phyloP scores from a whole-genome alignment of 2,113 vertebrate species.

The Eclectus roratus region DNA sequence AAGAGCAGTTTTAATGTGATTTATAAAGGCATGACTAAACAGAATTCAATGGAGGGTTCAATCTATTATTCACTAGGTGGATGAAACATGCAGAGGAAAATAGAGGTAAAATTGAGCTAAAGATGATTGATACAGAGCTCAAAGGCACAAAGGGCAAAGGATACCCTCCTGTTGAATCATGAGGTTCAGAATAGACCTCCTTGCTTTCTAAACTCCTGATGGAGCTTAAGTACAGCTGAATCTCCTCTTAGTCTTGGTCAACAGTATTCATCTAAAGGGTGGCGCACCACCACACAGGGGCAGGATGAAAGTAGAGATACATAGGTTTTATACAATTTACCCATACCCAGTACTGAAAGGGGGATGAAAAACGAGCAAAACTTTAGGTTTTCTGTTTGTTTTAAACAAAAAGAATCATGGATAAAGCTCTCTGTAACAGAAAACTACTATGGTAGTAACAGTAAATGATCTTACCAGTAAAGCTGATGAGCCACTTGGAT shows the following conservation, averaged over 20 bases:
- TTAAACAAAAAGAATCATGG: not conserved
- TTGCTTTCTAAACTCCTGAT: not conserved
- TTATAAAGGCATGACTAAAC: not conserved
- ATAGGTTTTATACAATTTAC: not conserved
- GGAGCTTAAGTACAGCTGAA: not conserved
- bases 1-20: not conserved
- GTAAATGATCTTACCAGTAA: slow-evolving; percentile 78
- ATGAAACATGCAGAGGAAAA: not conserved
- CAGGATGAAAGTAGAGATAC: not conserved
- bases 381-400: not conserved
- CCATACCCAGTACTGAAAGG: not conserved
- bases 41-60: not conserved
- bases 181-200: not conserved
- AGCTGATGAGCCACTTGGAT: slow-evolving; percentile 82
- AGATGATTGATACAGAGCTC: not conserved
- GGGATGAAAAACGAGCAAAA: not conserved
- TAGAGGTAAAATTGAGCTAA: not conserved
- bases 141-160: not conserved
- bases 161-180: not conserved
- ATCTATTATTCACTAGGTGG: not conserved
- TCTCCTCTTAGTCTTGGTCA: not conserved
- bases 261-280: not conserved
- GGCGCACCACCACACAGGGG: not conserved
- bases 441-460: not conserved
- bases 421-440: not conserved